A percentile compares a stretch with the other conserved stretches of the same genome.
phyloP scores from a whole-genome alignment of 2,888 invertebrate species.

The Macaria notata region DNA sequence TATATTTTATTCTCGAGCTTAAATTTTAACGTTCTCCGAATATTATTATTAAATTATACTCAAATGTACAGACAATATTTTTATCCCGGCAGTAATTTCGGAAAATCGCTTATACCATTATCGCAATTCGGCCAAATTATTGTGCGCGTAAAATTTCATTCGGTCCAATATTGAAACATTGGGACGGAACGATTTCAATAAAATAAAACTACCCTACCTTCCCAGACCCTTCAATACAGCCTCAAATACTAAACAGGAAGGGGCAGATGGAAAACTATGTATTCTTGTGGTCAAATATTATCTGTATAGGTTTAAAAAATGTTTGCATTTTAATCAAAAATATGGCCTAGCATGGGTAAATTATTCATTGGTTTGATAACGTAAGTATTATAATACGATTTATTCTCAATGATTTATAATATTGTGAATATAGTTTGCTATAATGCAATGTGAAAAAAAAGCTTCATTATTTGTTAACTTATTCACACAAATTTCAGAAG shows the following conservation, averaged over 20 bases:
- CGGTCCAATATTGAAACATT: conserved; percentile 37
- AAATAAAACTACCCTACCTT: conserved; percentile 35
- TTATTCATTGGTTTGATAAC: no score
- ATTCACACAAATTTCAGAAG: no score
- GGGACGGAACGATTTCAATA: conserved; percentile 36
- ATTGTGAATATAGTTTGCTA: no score
- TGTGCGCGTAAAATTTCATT: conserved; percentile 34
- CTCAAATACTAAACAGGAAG: background rate
- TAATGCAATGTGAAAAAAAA: no score
- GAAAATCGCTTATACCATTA: conserved; percentile 26
- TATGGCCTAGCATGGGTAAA: no score
- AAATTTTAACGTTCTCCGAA: conserved; percentile 2
- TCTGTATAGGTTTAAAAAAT: no score
- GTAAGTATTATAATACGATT: no score
- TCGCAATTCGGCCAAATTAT: conserved; percentile 33
- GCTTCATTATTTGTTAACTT: no score
- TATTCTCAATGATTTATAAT: no score
- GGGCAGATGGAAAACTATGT: background rate
- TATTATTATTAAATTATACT: conserved; percentile 2
- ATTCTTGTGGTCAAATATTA: background rate
- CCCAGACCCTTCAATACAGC: conserved; percentile 17
- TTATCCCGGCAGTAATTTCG: conserved; percentile 17
- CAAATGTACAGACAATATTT: conserved; percentile 4
- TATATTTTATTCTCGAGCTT: conserved; percentile 1
- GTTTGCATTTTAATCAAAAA: no score